Conservation (phyloP, 2,888 invertebrate species). For the Hecatera dysodea region DNA sequence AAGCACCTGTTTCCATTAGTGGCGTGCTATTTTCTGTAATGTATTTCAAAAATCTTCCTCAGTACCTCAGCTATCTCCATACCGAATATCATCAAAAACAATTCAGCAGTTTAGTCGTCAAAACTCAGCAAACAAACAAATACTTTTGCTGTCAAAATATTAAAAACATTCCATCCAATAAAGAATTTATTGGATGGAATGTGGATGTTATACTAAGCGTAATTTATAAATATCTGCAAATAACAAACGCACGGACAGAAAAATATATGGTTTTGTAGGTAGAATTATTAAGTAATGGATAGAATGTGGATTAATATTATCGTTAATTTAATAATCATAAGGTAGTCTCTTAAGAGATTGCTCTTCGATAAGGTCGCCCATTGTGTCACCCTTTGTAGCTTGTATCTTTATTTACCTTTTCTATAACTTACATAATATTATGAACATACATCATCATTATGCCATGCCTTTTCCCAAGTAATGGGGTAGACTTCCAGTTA, state of each 20-base stretch:
- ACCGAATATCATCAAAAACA: background rate
- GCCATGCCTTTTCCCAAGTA: too few relatives aligned
- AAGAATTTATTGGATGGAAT: background rate
- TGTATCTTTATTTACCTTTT: too few relatives aligned
- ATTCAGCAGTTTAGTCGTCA: background rate
- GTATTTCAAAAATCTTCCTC: background rate
- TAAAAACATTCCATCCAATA: too few relatives aligned
- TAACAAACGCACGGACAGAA: background rate
- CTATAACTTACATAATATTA: too few relatives aligned
- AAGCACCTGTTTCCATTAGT: background rate
- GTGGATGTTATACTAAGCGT: background rate
- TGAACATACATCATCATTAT: too few relatives aligned
- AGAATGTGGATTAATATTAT: background rate
- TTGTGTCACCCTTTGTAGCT: too few relatives aligned
- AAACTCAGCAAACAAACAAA: background rate
- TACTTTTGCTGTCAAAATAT: background rate
- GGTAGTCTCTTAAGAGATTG: too few relatives aligned
- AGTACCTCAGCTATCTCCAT: background rate
- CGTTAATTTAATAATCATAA: too few relatives aligned
- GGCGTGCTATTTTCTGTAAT: background rate
- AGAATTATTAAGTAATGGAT: background rate
- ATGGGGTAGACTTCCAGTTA: too few relatives aligned
- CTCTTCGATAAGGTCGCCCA: too few relatives aligned
- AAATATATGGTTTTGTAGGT: background rate
- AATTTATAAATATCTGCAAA: constrained; percentile 11